Conservation (phyloP, 2,888 invertebrate genomes). For the Brassicogethes aeneus region DNA sequence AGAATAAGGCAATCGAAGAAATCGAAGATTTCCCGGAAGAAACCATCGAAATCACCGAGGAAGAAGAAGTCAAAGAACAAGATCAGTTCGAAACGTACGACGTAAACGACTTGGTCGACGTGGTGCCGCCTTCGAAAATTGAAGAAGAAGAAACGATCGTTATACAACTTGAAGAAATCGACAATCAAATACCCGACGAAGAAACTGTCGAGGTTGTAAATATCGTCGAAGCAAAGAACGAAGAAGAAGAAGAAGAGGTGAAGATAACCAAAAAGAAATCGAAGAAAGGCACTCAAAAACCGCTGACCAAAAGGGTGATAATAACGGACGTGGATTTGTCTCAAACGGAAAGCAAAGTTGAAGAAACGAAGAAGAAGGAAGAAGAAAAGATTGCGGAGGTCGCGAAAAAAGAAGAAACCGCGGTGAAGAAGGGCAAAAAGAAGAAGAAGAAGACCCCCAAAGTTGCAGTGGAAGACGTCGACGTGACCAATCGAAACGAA, state of each 20-base stretch:
- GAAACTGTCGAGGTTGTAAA: slow-evolving; percentile 5
- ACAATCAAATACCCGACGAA: slow-evolving; percentile 4
- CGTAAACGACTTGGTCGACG: slow-evolving; percentile 27
- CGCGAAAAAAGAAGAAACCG: slow-evolving; percentile 5
- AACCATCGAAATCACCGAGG: slow-evolving; percentile 12
- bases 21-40: slow-evolving; percentile 13
- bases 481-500: slow-evolving; percentile 16
- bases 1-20: slow-evolving; percentile 29
- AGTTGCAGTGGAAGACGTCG: slow-evolving; percentile 9
- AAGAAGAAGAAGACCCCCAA: slow-evolving; percentile 19
- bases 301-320: slow-evolving; percentile 27
- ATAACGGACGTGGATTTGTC: slow-evolving; percentile 32
- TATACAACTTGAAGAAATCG: slow-evolving; percentile 6
- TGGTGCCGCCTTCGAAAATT: slow-evolving; percentile 18
- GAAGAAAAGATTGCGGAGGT: slow-evolving; percentile 3
- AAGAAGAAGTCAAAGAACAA: too few species aligned
- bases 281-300: slow-evolving; percentile 24
- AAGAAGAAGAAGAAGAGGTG: slow-evolving; percentile 9
- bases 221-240: not conserved
- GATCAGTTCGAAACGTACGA: slow-evolving; percentile 31
- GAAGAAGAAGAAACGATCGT: slow-evolving; percentile 14
- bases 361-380: slow-evolving; percentile 11
- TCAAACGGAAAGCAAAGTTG: slow-evolving; percentile 13
- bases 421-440: slow-evolving; percentile 17
- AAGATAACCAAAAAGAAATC: slow-evolving; percentile 21